Base-by-base conservation (phyloP, 2,113 vertebrate species). In the Zosterops borbonicus region DNA sequence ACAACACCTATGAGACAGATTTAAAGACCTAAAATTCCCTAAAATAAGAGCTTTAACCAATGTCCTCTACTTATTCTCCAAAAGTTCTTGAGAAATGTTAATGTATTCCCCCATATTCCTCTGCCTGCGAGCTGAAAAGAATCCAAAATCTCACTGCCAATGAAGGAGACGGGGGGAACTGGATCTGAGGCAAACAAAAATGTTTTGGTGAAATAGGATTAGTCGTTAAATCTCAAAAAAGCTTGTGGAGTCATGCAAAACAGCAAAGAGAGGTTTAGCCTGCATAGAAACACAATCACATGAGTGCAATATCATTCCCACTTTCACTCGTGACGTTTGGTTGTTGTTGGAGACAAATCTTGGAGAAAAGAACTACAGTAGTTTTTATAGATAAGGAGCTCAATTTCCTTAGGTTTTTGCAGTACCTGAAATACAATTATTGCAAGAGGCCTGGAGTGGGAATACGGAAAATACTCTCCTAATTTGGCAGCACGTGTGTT, bases 171-270 rank as follows among this genome's bases (percentile, higher is more conserved):
- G 76, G 46, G 46, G 47, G 52, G 37, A 62, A 52, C 76, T 87
- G 90, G 84, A 87, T 97, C 9, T 89, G 39, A 97, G 88, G 93
- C 93, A 97, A 97, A 94, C 96, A 95, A 97, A 97, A 94, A 96
- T 87, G 91, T 97, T 96, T 96, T 97, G 95, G 96, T 97, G 95
- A 97, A 97, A 97, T 96, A 98, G 97, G 98, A 98, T 98, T 98
- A 98, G 95, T 90, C 75, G 91, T 96, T 98, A 98, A 98, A 94
- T 97, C 97, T 97, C 86, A 87, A 96, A 88, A 98, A 97, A 98
- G 95, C 98, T 94, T 83, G 95, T 95, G 95, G 96, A 97, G 96
- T 96, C 97, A 96, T 92, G 94, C 96, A 95, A 95, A 96, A 95
- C 27, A 80, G 96, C 96, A 96, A 84, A 96, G 95, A 94, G 94